Percentiles rank a stretch among this genome's conserved stretches.
Evolutionary conservation across 2,888 invertebrate genomes (phyloP).

Genomic region (Tineola bisselliella): DNA sequence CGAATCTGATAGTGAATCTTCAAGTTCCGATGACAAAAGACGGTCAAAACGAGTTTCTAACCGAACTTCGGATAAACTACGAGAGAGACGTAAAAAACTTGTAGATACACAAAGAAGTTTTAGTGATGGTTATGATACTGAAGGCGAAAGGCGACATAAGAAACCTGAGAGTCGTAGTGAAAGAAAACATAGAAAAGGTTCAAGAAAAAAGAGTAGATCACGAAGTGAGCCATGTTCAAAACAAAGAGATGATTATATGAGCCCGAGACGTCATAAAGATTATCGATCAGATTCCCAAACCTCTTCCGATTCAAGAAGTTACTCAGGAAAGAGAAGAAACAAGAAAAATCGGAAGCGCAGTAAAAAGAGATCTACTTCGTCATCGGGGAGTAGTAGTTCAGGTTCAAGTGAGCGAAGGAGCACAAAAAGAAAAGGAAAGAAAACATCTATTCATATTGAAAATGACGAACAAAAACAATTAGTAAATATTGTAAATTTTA

Average conservation of each 20-base stretch:
- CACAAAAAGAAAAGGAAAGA: conserved; percentile 54
- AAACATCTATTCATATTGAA: conserved; percentile 57
- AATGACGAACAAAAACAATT: conserved; percentile 54
- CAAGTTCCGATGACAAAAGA: conserved; percentile 54
- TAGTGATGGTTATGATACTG: conserved; percentile 61
- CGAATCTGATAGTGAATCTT: conserved; percentile 46
- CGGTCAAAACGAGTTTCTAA: conserved; percentile 30
- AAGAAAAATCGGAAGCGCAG: conserved; percentile 50
- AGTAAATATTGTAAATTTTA: conserved; percentile 57
- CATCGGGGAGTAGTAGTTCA: conserved; percentile 52
- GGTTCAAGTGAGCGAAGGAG: conserved; percentile 51
- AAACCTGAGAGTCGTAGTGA: conserved; percentile 26
- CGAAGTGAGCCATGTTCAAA: conserved; percentile 55
- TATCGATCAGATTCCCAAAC: conserved; percentile 43
- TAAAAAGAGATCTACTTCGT: conserved; percentile 48
- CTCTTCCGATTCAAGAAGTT: conserved; percentile 43
- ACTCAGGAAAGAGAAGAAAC: conserved; percentile 45
- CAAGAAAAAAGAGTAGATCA: conserved; percentile 46
- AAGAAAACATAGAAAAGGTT: conserved; percentile 29
- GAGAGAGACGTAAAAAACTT: conserved; percentile 42
- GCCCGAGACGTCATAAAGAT: conserved; percentile 34
- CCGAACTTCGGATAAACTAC: conserved; percentile 38
- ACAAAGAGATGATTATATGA: conserved; percentile 31
- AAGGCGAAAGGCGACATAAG: conserved; percentile 36
- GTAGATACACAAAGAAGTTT: conserved; percentile 54